Percentiles rank a stretch among this genome's conserved stretches.
Conservation (phyloP, 37 sponge, comb jelly and placozoan genomes). For the Cliona cf. orientalis region DNA sequence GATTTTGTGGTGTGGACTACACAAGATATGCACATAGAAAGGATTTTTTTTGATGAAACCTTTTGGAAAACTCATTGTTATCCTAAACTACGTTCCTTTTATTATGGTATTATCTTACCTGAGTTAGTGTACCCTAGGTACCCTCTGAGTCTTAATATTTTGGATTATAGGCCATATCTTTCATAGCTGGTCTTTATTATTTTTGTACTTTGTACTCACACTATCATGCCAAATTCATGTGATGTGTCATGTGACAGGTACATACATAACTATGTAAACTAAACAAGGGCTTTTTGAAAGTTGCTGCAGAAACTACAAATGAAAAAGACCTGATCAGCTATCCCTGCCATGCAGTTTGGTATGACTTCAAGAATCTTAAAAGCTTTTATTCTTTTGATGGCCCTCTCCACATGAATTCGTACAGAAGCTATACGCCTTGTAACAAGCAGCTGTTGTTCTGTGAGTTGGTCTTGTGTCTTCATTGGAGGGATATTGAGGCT, state of each 20-base stretch:
- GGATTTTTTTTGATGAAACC: constrained; percentile 26
- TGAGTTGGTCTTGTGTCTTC: constrained; percentile 38
- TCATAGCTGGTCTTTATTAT: background rate
- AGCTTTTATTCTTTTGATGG: constrained; percentile 49
- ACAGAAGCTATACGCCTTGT: constrained; percentile 53
- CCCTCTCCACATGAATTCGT: constrained; percentile 61
- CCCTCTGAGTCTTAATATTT: background rate
- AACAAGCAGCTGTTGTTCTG: constrained; percentile 13
- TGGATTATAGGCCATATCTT: background rate
- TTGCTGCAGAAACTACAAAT: constrained; percentile 58
- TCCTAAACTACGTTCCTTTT: constrained; percentile 34
- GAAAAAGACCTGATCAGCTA: constrained; percentile 55
- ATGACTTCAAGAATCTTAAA: constrained; percentile 50
- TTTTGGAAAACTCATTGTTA: constrained; percentile 20
- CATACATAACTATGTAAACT: background rate
- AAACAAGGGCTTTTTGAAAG: constrained; percentile 43
- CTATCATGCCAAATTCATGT: background rate
- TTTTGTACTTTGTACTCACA: background rate
- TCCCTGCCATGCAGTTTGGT: constrained; percentile 19
- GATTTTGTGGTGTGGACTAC: constrained; percentile 44
- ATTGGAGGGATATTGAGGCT: constrained; percentile 62
- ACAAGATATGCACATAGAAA: constrained; percentile 21
- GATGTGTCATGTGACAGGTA: background rate
- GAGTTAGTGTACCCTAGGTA: constrained; percentile 32
- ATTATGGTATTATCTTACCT: constrained; percentile 33